phyloP scores from a whole-genome alignment of 2,797 vertebrate species.

The Zenarchopterus dispar region DNA sequence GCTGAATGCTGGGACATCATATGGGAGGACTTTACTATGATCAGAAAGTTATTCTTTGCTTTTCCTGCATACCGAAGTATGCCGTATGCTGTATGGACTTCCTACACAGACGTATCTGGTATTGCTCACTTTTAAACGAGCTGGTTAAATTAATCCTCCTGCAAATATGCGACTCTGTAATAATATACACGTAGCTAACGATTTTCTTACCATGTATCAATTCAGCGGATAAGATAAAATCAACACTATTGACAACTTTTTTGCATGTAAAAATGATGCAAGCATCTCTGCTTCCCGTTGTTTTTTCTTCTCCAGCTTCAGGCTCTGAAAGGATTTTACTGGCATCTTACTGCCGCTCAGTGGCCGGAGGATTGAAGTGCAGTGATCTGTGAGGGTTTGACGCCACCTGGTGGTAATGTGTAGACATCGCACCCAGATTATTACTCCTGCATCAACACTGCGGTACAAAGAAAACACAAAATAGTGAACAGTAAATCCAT shows the following conservation, averaged over 20 bases:
- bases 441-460: too few relatives aligned
- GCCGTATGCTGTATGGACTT: too few relatives aligned
- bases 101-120: too few relatives aligned
- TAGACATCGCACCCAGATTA: background rate
- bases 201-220: background rate
- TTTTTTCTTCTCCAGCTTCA: background rate
- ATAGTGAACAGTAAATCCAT: too few relatives aligned
- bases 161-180: background rate
- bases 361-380: constrained; percentile 32
- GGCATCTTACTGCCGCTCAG: constrained; percentile 19
- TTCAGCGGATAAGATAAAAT: background rate
- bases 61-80: too few relatives aligned
- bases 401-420: constrained; percentile 47
- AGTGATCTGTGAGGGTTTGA: background rate
- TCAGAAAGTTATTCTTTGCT: too few relatives aligned
- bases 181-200: background rate
- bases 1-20: too few relatives aligned
- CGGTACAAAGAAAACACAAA: too few relatives aligned
- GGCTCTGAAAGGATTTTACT: too few relatives aligned
- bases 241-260: too few relatives aligned
- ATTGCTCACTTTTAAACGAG: background rate
- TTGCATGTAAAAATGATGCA: too few relatives aligned
- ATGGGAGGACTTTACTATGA: too few relatives aligned
- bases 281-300: background rate
- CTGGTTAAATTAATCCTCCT: background rate